Conservation (phyloP, 2,113 vertebrate species). For the Alouatta palliata region DNA sequence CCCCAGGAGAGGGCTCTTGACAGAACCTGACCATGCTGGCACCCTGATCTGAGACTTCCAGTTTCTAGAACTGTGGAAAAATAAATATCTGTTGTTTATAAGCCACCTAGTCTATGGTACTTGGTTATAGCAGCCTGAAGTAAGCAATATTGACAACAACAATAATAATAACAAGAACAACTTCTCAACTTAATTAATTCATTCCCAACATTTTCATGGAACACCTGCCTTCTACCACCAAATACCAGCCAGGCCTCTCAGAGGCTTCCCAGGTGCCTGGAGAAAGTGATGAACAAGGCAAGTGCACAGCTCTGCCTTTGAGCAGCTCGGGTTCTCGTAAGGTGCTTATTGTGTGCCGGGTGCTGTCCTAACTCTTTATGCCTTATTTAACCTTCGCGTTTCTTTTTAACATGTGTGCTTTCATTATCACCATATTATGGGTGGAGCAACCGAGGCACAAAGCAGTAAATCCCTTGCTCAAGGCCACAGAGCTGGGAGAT, state of each 20-base stretch:
- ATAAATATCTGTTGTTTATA: neutral
- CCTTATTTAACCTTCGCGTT: neutral
- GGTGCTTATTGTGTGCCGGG: neutral
- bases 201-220: neutral
- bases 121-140: neutral
- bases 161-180: neutral
- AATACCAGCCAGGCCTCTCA: too few species aligned
- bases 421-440: neutral
- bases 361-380: rapidly evolving
- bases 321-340: too few species aligned
- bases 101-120: neutral
- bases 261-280: neutral
- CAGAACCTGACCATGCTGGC: neutral
- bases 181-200: too few species aligned
- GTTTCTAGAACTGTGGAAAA: neutral
- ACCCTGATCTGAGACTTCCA: neutral
- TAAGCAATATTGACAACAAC: neutral
- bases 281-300: neutral
- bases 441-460: neutral
- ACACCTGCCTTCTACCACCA: neutral
- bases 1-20: neutral
- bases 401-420: too few species aligned
- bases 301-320: neutral
- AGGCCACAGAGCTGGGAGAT: neutral
- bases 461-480: neutral